Evolutionary conservation across 2,888 invertebrate genomes (phyloP).

Genomic region (Idaea aversata): DNA sequence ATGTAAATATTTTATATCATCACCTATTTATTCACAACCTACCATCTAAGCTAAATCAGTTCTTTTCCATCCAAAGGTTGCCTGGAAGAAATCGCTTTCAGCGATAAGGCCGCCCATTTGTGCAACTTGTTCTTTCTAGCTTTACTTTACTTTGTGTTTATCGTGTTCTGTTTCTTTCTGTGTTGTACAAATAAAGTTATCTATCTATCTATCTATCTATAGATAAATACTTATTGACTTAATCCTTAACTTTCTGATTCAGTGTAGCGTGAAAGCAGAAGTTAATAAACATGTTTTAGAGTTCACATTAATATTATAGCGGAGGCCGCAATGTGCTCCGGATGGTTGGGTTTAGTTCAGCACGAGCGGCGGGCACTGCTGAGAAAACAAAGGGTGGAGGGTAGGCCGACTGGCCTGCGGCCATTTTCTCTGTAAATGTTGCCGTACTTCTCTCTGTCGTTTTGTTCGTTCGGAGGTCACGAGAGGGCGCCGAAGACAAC

Average conservation of each 20-base stretch:
- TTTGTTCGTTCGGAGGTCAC: constrained; percentile 58
- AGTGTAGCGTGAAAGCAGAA: constrained; percentile 25
- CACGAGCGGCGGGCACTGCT: constrained; percentile 41
- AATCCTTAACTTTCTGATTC: constrained; percentile 21
- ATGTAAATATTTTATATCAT: no score
- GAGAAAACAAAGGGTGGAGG: constrained; percentile 70
- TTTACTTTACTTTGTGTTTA: no score
- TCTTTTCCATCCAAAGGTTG: no score
- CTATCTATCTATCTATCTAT: no score
- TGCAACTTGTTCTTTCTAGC: no score
- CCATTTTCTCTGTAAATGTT: constrained; percentile 71
- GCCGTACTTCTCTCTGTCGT: constrained; percentile 62
- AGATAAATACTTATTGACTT: constrained; percentile 23
- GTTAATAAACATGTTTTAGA: constrained; percentile 46
- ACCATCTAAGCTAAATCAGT: no score
- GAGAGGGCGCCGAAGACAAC: constrained; percentile 61
- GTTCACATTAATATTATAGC: constrained; percentile 49
- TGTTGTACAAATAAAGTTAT: no score
- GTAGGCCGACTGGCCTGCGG: constrained; percentile 61
- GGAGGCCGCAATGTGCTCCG: constrained; percentile 42
- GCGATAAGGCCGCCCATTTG: no score
- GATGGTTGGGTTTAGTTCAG: constrained; percentile 46
- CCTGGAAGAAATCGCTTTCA: no score
- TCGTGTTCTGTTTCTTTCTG: no score
- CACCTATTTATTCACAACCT: no score